A percentile compares a stretch with the other conserved stretches of the same genome.
Evolutionary conservation across 1,140 invertebrate genomes (phyloP).

Genomic region (Trissolcus basalis): DNA sequence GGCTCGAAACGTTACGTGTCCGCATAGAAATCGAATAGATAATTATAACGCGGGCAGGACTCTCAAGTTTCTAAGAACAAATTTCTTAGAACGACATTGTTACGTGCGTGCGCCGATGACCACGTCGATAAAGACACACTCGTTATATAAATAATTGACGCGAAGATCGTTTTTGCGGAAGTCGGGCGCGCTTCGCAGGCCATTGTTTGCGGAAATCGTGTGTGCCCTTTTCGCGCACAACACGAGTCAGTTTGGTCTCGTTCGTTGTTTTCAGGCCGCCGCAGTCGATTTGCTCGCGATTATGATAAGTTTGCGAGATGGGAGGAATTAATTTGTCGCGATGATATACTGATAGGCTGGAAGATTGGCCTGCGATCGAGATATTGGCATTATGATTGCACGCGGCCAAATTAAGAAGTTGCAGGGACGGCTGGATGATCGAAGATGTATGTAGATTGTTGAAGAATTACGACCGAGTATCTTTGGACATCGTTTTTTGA

Average conservation of each 20-base stretch:
- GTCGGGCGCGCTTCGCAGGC: not conserved
- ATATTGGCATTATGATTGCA: slow-evolving; percentile 29
- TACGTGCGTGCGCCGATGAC: slow-evolving; percentile 25
- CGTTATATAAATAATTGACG: slow-evolving; percentile 9
- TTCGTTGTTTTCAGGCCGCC: not conserved
- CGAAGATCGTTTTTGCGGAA: not conserved
- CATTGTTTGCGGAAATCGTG: not conserved
- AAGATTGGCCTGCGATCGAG: slow-evolving; percentile 12
- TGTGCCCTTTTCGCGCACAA: slow-evolving; percentile 3
- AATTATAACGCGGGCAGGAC: slow-evolving; percentile 66
- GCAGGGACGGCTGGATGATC: not conserved
- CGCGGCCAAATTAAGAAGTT: slow-evolving; percentile 16
- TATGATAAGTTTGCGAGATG: slow-evolving; percentile 31
- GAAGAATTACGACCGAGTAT: not conserved
- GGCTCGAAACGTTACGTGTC: slow-evolving; percentile 64
- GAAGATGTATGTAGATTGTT: not conserved
- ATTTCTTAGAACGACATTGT: slow-evolving; percentile 3
- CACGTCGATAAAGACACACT: not conserved
- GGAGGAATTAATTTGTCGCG: slow-evolving; percentile 47
- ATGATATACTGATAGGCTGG: slow-evolving; percentile 34
- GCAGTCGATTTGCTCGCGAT: slow-evolving; percentile 36
- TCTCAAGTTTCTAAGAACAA: slow-evolving; percentile 31
- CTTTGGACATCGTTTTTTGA: not conserved
- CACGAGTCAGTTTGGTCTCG: not conserved
- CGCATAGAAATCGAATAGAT: slow-evolving; percentile 67